Evolutionary conservation across 2,888 invertebrate genomes (phyloP).

Genomic region (Acanthosepion lycidas): DNA sequence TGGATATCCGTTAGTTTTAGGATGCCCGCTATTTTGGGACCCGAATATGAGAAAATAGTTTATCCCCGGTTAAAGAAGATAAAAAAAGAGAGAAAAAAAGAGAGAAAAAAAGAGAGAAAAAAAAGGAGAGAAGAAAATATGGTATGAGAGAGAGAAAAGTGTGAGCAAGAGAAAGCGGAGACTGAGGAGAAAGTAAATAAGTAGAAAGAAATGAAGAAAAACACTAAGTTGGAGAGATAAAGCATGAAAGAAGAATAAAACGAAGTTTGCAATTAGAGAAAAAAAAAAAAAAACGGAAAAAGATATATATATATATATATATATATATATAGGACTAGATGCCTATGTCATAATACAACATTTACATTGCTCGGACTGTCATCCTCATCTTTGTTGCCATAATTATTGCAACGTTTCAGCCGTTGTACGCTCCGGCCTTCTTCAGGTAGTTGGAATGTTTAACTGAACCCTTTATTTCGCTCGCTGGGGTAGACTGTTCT

Average conservation of each 20-base stretch:
- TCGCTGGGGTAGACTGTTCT: no score
- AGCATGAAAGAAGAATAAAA: neutral
- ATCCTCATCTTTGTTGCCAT: no score
- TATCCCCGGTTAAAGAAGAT: neutral
- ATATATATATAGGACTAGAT: no score
- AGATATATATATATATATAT: no score
- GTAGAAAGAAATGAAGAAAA: neutral
- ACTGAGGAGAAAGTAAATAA: neutral
- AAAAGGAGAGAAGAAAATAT: neutral
- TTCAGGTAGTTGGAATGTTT: no score
- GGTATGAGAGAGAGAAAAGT: neutral
- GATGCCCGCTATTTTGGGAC: neutral
- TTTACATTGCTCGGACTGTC: no score
- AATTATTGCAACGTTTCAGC: no score
- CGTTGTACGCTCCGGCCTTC: no score
- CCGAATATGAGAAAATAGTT: neutral
- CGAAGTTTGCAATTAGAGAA: no score
- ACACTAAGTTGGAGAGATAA: neutral
- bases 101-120: neutral
- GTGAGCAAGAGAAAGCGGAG: neutral
- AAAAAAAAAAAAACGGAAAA: no score
- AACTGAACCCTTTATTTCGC: no score
- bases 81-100: neutral
- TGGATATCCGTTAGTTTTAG: constrained; percentile 16
- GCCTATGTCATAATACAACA: no score